These are phyloP conservation scores for Teinopalpus imperialis DNA, from an alignment of 2,888 invertebrate species.

Conservation along the genomic window DNA sequence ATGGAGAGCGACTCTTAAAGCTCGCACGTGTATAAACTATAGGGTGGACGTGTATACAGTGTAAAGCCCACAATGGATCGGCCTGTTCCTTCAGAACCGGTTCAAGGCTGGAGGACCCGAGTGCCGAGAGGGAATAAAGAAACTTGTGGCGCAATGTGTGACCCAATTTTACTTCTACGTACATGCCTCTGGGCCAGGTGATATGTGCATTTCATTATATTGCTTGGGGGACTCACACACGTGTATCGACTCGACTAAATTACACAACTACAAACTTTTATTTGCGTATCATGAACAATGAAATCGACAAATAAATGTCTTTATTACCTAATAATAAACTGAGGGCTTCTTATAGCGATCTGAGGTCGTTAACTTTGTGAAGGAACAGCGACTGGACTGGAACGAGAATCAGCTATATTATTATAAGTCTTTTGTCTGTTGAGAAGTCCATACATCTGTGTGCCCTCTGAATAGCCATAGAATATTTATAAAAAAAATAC, in stretches of 20 bases:
- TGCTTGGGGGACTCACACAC: conserved; percentile 56
- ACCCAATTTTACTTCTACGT: conserved; percentile 64
- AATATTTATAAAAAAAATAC: conserved; percentile 39
- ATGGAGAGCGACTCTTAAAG: conserved; percentile 44
- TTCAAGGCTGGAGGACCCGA: conserved; percentile 41
- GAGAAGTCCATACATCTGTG: conserved; percentile 66
- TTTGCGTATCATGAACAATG: conserved; percentile 5
- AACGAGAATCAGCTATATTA: conserved; percentile 54
- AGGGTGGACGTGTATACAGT: conserved; percentile 35
- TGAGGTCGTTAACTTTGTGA: conserved; percentile 31
- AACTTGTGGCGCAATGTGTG: conserved; percentile 65
- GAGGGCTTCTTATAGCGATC: background rate
- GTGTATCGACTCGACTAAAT: conserved; percentile 56
- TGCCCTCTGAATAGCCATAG: conserved; percentile 50
- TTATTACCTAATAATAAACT: conserved; percentile 20
- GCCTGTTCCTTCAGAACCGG: conserved; percentile 42
- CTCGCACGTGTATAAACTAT: conserved; percentile 66
- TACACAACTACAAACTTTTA: conserved; percentile 35
- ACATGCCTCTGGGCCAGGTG: conserved; percentile 60
- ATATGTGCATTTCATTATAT: conserved; percentile 58
- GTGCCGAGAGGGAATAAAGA: conserved; percentile 44
- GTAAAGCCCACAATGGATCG: conserved; percentile 47
- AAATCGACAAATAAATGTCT: conserved; percentile 26
- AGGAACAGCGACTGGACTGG: conserved; percentile 61
- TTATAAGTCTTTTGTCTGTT: conserved; percentile 55